Conservation (phyloP, 2,113 vertebrate genomes). For the Scortum barcoo region DNA sequence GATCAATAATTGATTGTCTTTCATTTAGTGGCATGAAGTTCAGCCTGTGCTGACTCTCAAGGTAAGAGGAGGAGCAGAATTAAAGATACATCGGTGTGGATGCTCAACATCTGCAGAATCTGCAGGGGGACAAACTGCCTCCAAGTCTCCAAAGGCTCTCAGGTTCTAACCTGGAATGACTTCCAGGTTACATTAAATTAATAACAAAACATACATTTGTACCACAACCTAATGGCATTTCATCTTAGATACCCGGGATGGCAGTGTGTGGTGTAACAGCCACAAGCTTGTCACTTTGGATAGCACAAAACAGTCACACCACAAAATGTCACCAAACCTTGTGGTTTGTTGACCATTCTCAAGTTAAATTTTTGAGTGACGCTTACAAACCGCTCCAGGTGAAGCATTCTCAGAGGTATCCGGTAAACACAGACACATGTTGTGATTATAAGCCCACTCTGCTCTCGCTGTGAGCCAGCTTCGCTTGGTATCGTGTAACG, state of each 20-base stretch:
- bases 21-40: slow-evolving; percentile 60
- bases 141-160: background rate
- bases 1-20: slow-evolving; percentile 74
- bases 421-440: slow-evolving; percentile 46
- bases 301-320: slow-evolving; percentile 11
- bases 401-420: slow-evolving; percentile 19
- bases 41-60: slow-evolving; percentile 18
- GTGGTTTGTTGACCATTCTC: background rate
- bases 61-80: slow-evolving; percentile 21
- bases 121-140: background rate
- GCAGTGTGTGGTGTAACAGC: slow-evolving; percentile 4
- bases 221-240: background rate
- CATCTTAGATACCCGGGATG: background rate
- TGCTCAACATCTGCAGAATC: slow-evolving; percentile 9
- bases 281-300: slow-evolving; percentile 40
- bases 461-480: slow-evolving; percentile 53
- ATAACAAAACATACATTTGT: background rate
- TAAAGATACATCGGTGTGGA: slow-evolving; percentile 1
- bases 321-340: slow-evolving; percentile 19
- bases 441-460: slow-evolving; percentile 54
- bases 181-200: background rate
- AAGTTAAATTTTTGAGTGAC: slow-evolving; percentile 3
- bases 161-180: background rate
- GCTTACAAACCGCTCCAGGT: slow-evolving; percentile 22
- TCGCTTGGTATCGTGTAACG: slow-evolving; percentile 63